phyloP scores from a whole-genome alignment of 30 jellyfish, hydroid and myxozoan genomes.

The Catostylus mosaicus region DNA sequence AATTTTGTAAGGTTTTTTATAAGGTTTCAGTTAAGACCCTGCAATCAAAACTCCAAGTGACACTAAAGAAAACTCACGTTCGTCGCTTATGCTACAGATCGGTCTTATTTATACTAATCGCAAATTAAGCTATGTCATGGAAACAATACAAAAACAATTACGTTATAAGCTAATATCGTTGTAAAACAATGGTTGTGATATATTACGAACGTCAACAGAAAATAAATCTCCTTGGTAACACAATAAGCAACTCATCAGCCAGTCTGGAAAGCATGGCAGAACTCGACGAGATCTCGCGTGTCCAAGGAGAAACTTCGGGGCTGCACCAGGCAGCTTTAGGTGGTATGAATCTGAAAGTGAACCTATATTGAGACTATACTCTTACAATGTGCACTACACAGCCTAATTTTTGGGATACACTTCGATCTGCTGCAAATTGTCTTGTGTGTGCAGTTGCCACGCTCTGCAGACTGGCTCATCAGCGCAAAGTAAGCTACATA shows the following conservation, averaged over 20 bases:
- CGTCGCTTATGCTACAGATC: constrained; percentile 38
- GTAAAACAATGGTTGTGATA: constrained; percentile 23
- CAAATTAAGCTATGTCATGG: constrained; percentile 31
- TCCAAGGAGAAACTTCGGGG: too few species aligned
- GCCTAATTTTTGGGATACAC: too few species aligned
- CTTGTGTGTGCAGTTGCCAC: too few species aligned
- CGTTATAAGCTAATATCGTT: constrained; percentile 32
- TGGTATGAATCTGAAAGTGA: too few species aligned
- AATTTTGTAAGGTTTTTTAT: constrained; percentile 2
- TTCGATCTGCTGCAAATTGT: too few species aligned
- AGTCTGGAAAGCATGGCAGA: too few species aligned
- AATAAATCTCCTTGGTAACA: constrained; percentile 38
- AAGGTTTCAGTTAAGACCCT: constrained; percentile 25
- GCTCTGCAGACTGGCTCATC: too few species aligned
- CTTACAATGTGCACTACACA: too few species aligned
- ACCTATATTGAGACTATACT: too few species aligned
- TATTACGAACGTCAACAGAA: constrained; percentile 24
- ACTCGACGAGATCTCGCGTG: too few species aligned
- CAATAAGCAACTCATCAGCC: constrained; percentile 24
- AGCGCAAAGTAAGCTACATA: constrained; percentile 17
- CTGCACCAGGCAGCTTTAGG: too few species aligned
- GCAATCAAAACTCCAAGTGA: constrained; percentile 39
- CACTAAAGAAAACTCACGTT: constrained; percentile 46
- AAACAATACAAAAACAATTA: constrained; percentile 30
- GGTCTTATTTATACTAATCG: constrained; percentile 36